phyloP scores from a whole-genome alignment of 2,113 vertebrate genomes.

The Oophaga pumilio region DNA sequence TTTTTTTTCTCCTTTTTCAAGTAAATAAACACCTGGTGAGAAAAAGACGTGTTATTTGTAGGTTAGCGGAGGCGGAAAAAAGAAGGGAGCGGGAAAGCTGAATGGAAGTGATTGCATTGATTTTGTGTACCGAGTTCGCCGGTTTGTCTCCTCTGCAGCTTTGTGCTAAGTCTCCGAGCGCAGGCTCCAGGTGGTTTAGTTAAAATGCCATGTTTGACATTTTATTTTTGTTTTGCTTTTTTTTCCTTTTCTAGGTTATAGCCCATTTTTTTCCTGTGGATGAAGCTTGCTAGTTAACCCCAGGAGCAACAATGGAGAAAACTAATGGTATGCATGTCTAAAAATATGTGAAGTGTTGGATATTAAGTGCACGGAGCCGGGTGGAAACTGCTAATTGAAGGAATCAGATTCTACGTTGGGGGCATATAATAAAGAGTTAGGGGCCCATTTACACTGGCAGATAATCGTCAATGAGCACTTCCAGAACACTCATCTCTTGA shows the following conservation, averaged over 20 bases:
- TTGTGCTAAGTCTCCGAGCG: background rate
- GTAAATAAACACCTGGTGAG: conserved; percentile 30
- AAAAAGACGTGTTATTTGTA: background rate
- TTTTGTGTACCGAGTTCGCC: background rate
- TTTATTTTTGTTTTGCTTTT: background rate
- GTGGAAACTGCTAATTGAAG: too few species aligned
- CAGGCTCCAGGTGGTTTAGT: background rate
- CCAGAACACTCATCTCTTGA: too few species aligned
- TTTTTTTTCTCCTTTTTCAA: background rate
- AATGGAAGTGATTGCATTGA: conserved; percentile 12
- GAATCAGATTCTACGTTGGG: too few species aligned
- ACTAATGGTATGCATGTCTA: conserved; percentile 79
- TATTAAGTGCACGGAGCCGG: too few species aligned
- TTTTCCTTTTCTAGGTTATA: conserved; percentile 52
- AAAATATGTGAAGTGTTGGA: too few species aligned
- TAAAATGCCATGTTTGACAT: background rate
- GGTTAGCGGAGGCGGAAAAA: background rate
- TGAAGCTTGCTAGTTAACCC: conserved; percentile 65
- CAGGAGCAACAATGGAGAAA: conserved; percentile 81
- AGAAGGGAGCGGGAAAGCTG: background rate
- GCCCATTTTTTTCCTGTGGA: conserved; percentile 24
- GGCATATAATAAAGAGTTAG: too few species aligned
- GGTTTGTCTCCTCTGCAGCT: background rate
- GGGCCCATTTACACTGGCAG: too few species aligned
- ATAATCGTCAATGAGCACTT: too few species aligned